Conservation (phyloP, 2,113 vertebrate genomes). For the Tachysurus vachellii region DNA sequence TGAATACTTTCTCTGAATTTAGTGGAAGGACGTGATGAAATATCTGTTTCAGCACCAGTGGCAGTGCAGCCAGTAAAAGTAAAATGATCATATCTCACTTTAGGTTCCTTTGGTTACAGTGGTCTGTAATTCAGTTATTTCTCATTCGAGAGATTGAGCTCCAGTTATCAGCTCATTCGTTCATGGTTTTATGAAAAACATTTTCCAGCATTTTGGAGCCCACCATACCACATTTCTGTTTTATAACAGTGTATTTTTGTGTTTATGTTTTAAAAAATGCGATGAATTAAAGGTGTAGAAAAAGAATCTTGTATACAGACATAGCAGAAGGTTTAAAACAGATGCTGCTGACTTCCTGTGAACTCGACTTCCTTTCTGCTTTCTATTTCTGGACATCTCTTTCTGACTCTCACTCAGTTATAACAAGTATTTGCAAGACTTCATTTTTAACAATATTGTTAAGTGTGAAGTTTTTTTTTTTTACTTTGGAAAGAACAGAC, state of each 20-base stretch:
- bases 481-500: background rate
- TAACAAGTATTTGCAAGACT: background rate
- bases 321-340: background rate
- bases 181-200: background rate
- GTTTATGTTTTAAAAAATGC: background rate
- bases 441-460: background rate
- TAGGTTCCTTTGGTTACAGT: background rate
- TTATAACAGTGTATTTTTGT: background rate
- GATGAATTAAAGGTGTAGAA: background rate
- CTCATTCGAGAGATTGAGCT: no score
- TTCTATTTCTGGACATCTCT: slow-evolving; percentile 33
- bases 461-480: background rate
- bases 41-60: no score
- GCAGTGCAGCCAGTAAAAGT: background rate
- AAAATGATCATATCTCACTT: background rate
- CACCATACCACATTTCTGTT: background rate
- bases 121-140: background rate
- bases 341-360: background rate
- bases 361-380: background rate
- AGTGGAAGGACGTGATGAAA: background rate
- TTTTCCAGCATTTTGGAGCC: background rate
- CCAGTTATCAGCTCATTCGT: background rate
- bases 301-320: slow-evolving; percentile 4
- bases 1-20: background rate
- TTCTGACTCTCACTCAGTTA: background rate